These are phyloP conservation scores for Drosophila fuyamai DNA, from an alignment of 1,140 invertebrate genomes.

Conservation along the genomic window DNA sequence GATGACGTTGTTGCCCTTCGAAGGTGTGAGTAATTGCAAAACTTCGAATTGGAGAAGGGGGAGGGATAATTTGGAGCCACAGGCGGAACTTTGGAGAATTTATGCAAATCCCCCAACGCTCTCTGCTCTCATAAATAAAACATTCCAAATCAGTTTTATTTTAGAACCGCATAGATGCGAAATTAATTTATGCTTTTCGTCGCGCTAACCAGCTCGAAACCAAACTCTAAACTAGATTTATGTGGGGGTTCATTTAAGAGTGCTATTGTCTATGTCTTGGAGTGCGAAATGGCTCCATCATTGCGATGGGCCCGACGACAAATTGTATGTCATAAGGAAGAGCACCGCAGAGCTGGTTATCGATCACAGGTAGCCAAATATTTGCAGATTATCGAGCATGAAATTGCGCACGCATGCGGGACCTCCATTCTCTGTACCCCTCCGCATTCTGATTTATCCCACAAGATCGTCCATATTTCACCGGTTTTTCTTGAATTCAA, in stretches of 20 bases:
- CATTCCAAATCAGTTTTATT: slow-evolving; percentile 34
- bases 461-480: slow-evolving; percentile 33
- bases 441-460: neutral
- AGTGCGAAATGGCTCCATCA: slow-evolving; percentile 45
- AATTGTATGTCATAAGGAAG: slow-evolving; percentile 26
- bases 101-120: slow-evolving; percentile 44
- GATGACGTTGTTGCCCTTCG: slow-evolving; percentile 26
- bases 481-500: slow-evolving; percentile 61
- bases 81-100: slow-evolving; percentile 38
- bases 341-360: slow-evolving; percentile 10
- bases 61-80: slow-evolving; percentile 1
- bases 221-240: slow-evolving; percentile 29
- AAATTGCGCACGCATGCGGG: slow-evolving; percentile 31
- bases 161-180: slow-evolving; percentile 26
- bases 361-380: slow-evolving; percentile 22
- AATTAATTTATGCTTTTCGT: slow-evolving; percentile 52
- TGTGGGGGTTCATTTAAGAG: slow-evolving; percentile 46
- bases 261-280: slow-evolving; percentile 52
- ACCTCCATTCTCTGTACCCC: neutral
- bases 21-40: slow-evolving; percentile 22
- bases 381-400: slow-evolving; percentile 36
- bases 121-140: slow-evolving; percentile 69
- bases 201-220: slow-evolving; percentile 36
- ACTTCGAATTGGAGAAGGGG: neutral
- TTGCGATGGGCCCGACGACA: slow-evolving; percentile 41